A percentile compares a stretch with the other conserved stretches of the same genome.
phyloP scores from a whole-genome alignment of 2,113 vertebrate genomes.

The Platichthys stellatus region DNA sequence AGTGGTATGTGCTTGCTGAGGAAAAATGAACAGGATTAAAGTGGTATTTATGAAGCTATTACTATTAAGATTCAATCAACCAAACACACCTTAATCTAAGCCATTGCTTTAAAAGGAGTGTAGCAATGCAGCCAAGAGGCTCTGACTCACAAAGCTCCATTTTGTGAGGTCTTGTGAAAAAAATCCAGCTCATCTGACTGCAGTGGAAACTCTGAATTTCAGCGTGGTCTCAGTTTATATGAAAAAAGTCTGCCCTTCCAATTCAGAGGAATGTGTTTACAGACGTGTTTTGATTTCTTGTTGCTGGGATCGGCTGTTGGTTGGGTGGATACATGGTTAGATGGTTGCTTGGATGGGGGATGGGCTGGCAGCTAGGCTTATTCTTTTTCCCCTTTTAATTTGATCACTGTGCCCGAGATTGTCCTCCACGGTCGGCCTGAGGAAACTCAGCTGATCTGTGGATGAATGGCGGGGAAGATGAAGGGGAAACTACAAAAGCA shows the following conservation, averaged over 20 bases:
- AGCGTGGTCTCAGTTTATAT: conserved; percentile 1
- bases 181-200: not conserved
- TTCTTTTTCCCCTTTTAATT: conserved; percentile 24
- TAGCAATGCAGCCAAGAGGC: not conserved
- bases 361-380: not conserved
- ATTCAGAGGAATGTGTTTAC: conserved; percentile 66
- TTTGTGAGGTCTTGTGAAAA: not conserved
- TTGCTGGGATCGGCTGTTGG: conserved; percentile 43
- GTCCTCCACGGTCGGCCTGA: not conserved
- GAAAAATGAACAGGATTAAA: too few species aligned
- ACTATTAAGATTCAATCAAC: too few species aligned
- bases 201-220: not conserved
- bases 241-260: conserved; percentile 3
- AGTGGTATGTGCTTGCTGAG: too few species aligned
- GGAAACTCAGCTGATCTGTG: conserved; percentile 38
- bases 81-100: too few species aligned
- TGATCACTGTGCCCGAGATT: conserved; percentile 34
- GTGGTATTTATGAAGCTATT: too few species aligned
- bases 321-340: conserved; percentile 18
- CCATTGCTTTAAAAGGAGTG: not conserved
- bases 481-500: not conserved
- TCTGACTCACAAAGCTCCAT: not conserved
- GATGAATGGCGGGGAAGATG: conserved; percentile 11
- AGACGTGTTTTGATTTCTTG: conserved; percentile 32
- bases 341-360: conserved; percentile 13